Base-by-base conservation (phyloP, 2,797 vertebrate genomes). In the Nannoperca obscura region DNA sequence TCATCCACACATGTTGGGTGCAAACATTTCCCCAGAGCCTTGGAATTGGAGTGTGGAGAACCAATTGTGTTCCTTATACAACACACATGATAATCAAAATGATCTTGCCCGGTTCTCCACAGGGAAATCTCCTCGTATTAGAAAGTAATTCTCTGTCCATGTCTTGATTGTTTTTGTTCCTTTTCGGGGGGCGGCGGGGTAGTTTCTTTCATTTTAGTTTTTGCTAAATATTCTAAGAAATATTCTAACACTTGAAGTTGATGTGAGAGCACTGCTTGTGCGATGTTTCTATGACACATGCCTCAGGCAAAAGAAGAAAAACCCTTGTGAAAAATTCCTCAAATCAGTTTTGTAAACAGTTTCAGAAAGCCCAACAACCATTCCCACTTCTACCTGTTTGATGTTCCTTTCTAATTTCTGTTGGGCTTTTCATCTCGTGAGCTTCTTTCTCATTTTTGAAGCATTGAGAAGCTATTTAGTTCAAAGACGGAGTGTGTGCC, bases 1-100 rank as follows among this genome's bases (percentile, higher is more conserved):
- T 89, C 83, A 83, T 86, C 64, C 17, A 13, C 81, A 86, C 83
- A 86, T 55, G 63, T 80, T 78, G 80, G 76, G 60, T 27, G 11
- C 34, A 40, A 74, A 75, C 75, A 81, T 81, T 71, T 84, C 88
- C 87, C 81, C 19, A 1, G 86, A 68, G 88, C 7, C 20, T 60
- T 64, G 61, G 30, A 44, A 61, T 9, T 60, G 53, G 54, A 83
- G 42, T 63, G 63, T n/a, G 32, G 73, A 78, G 74, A 80, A 54
- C 36, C 79, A 53, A 53, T 69, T 72, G 65, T 81, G 68, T 69
- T 80, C 30, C 38, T 74, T 66, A 34, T 53, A 52, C 53, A 64
- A 64, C 59, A 70, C 54, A 68, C 50, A 57, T 34, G 58, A 60
- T 71, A 65, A 88, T 83, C 36, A 78, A 79, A 82, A 76, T 62